These are phyloP conservation scores for Lethrus apterus DNA, from an alignment of 1,140 invertebrate species.

Conservation along the genomic window DNA sequence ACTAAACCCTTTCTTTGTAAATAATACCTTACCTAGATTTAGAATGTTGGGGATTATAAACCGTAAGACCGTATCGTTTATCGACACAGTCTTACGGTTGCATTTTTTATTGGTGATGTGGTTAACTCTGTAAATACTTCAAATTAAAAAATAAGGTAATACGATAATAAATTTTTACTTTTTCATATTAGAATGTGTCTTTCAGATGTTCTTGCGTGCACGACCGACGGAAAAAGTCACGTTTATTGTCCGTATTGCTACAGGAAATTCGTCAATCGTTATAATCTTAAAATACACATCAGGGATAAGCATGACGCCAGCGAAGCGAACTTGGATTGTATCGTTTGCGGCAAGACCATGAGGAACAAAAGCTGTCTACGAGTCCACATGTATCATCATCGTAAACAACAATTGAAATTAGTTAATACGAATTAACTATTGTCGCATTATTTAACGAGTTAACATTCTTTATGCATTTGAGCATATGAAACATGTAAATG, in stretches of 20 bases:
- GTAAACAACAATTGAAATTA: slow-evolving; percentile 42
- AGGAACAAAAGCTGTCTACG: slow-evolving; percentile 50
- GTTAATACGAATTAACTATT: too few relatives aligned
- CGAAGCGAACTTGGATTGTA: slow-evolving; percentile 46
- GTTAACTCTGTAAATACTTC: slow-evolving; percentile 18
- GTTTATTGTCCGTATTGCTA: slow-evolving; percentile 51
- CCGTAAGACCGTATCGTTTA: too few relatives aligned
- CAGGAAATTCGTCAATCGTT: slow-evolving; percentile 53
- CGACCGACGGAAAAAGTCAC: slow-evolving; percentile 42
- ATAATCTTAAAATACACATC: slow-evolving; percentile 55
- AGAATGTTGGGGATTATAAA: too few relatives aligned
- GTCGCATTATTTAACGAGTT: too few relatives aligned
- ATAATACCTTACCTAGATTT: too few relatives aligned
- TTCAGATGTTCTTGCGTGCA: slow-evolving; percentile 28
- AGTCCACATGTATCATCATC: slow-evolving; percentile 52
- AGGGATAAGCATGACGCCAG: slow-evolving; percentile 49
- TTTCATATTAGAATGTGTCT: slow-evolving; percentile 20
- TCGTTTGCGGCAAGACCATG: slow-evolving; percentile 51
- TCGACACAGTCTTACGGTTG: slow-evolving; percentile 11
- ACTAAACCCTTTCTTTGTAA: too few relatives aligned
- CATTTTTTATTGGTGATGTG: slow-evolving; percentile 15
- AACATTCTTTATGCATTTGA: too few relatives aligned
- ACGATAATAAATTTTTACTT: slow-evolving; percentile 13
- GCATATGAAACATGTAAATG: too few relatives aligned
- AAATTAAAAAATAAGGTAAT: slow-evolving; percentile 23